Conservation (phyloP, 2,888 invertebrate genomes). For the Chorisops tibialis region DNA sequence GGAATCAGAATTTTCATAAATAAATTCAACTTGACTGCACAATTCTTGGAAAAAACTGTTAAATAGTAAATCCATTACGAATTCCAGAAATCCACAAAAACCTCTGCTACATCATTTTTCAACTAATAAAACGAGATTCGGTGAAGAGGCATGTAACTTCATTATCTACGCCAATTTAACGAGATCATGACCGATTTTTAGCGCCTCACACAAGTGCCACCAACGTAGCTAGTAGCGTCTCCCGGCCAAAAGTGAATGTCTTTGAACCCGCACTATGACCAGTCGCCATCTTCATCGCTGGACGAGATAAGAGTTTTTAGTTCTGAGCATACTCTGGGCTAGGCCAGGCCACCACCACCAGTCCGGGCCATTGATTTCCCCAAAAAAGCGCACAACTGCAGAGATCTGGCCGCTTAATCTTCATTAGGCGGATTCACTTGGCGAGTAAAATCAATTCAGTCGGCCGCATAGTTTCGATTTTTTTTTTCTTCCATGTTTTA, state of each 20-base stretch:
- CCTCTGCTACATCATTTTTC: not conserved
- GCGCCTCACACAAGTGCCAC: constrained; percentile 1
- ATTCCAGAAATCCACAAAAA: not conserved
- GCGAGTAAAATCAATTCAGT: constrained; percentile 9
- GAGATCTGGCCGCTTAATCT: not conserved
- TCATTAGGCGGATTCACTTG: not conserved
- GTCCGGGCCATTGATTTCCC: not conserved
- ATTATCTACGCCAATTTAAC: constrained; percentile 6
- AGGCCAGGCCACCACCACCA: no score
- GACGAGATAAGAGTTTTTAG: not conserved
- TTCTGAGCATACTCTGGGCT: no score
- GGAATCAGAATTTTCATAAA: no score
- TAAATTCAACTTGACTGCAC: no score
- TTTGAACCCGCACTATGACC: not conserved
- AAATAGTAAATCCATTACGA: not conserved
- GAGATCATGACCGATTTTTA: constrained; percentile 7
- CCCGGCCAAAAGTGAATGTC: constrained; percentile 3
- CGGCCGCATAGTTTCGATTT: constrained; percentile 1
- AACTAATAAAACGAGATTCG: no score
- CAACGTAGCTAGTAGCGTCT: not conserved
- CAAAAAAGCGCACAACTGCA: constrained; percentile 5
- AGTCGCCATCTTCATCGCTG: not conserved
- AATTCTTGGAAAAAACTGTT: not conserved
- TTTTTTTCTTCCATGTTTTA: not conserved
- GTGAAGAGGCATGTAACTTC: not conserved